These are phyloP conservation scores for Metridium senile DNA, from an alignment of 92 coral and sea anemone species.

Conservation along the genomic window DNA sequence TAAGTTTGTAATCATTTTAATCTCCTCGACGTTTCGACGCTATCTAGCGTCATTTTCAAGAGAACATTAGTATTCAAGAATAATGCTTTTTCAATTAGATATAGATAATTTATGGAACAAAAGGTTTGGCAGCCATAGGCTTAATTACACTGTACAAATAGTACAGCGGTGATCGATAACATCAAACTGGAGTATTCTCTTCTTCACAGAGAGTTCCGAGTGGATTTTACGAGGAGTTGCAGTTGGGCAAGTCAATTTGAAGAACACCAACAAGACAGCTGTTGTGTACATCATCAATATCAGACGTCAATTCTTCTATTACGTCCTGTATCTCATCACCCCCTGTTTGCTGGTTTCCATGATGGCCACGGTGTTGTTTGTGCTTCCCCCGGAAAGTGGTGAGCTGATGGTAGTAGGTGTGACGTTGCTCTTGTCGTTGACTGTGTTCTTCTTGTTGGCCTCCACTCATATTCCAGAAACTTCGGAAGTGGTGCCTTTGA, in stretches of 20 bases:
- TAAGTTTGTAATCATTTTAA: too few species aligned
- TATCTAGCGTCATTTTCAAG: too few species aligned
- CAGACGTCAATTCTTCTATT: slow-evolving; percentile 88
- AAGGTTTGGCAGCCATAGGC: too few species aligned
- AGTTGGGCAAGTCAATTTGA: slow-evolving; percentile 38
- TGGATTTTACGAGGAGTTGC: slow-evolving; percentile 71
- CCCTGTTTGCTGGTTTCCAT: slow-evolving; percentile 90
- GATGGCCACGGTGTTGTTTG: slow-evolving; percentile 70
- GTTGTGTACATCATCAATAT: slow-evolving; percentile 81
- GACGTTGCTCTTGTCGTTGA: slow-evolving; percentile 85
- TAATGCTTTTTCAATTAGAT: too few species aligned
- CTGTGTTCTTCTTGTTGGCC: slow-evolving; percentile 88
- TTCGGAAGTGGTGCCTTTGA: slow-evolving; percentile 86
- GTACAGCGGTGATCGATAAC: too few species aligned
- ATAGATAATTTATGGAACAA: too few species aligned
- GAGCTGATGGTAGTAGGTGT: slow-evolving; percentile 98
- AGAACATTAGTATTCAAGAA: too few species aligned
- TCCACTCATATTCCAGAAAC: slow-evolving; percentile 95
- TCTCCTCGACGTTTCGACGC: too few species aligned
- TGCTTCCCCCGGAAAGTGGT: slow-evolving; percentile 95
- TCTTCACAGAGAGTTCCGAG: slow-evolving; percentile 76
- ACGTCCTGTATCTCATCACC: slow-evolving; percentile 78
- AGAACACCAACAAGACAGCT: slow-evolving; percentile 51
- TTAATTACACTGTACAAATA: too few species aligned
- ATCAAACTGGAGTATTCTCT: neutral